phyloP scores from a whole-genome alignment of 1,140 invertebrate species.

The Palaemon carinicauda region DNA sequence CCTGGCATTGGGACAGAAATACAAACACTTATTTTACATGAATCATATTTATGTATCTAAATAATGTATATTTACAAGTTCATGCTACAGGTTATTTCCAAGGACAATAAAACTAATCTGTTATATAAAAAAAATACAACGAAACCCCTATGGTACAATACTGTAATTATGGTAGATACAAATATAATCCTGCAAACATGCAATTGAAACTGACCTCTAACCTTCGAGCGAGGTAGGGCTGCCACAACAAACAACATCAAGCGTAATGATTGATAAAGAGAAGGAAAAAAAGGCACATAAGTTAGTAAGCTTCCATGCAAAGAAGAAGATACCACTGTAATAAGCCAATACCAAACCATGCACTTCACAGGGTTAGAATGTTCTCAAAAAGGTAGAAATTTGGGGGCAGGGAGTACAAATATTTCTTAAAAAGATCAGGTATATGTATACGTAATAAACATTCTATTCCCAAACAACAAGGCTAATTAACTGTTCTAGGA shows the following conservation, averaged over 20 bases:
- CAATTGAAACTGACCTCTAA: slow-evolving; percentile 25
- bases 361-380: too few relatives aligned
- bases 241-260: slow-evolving; percentile 5
- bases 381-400: too few relatives aligned
- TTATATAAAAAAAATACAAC: neutral
- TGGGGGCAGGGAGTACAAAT: too few relatives aligned
- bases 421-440: too few relatives aligned
- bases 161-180: neutral
- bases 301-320: slow-evolving; percentile 29
- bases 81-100: slow-evolving; percentile 4
- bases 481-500: too few relatives aligned
- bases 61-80: neutral
- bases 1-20: slow-evolving; percentile 70
- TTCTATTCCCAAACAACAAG: too few relatives aligned
- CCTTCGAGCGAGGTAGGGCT: slow-evolving; percentile 12
- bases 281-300: neutral
- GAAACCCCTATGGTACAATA: neutral
- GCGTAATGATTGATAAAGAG: neutral
- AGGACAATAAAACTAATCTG: neutral
- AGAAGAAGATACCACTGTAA: too few relatives aligned
- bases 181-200: neutral
- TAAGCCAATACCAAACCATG: too few relatives aligned
- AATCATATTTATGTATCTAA: too few relatives aligned
- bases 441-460: too few relatives aligned
- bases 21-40: neutral